Evolutionary conservation across 1,140 invertebrate species (phyloP).

Genomic region (Mactra quadrangularis): DNA sequence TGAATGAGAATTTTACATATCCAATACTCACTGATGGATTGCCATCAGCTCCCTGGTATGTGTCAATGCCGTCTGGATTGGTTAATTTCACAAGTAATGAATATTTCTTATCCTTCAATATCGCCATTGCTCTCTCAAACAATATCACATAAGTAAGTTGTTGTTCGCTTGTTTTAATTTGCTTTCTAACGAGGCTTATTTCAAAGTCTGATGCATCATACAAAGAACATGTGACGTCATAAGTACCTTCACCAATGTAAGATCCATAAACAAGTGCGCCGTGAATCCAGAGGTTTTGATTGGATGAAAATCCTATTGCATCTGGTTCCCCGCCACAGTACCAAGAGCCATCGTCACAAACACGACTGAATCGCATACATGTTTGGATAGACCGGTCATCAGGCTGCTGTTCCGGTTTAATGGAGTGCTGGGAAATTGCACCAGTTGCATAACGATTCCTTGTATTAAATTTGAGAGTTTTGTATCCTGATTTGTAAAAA

Average conservation of each 20-base stretch:
- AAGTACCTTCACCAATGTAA: constrained; percentile 68
- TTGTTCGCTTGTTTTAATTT: constrained; percentile 65
- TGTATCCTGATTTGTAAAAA: constrained; percentile 64
- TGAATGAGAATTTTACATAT: constrained; percentile 63
- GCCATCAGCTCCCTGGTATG: constrained; percentile 68
- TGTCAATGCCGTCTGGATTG: constrained; percentile 64
- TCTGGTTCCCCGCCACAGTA: constrained; percentile 69
- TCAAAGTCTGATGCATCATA: constrained; percentile 60
- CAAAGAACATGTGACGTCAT: constrained; percentile 63
- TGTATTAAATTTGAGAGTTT: constrained; percentile 42
- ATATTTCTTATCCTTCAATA: constrained; percentile 58
- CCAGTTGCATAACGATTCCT: constrained; percentile 13
- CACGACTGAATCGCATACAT: constrained; percentile 62
- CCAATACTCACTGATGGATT: constrained; percentile 52
- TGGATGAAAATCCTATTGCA: constrained; percentile 62
- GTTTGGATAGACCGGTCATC: constrained; percentile 61
- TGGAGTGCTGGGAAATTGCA: constrained; percentile 7
- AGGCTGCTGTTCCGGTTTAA: neutral
- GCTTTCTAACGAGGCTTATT: constrained; percentile 39
- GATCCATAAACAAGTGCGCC: constrained; percentile 68
- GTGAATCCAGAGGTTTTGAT: constrained; percentile 58
- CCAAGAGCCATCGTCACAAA: constrained; percentile 68
- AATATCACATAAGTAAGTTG: constrained; percentile 65
- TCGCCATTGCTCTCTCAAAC: constrained; percentile 57
- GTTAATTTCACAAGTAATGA: constrained; percentile 62